Conservation (phyloP, 2,113 vertebrate species). For the Tretioscincus oriximinensis region DNA sequence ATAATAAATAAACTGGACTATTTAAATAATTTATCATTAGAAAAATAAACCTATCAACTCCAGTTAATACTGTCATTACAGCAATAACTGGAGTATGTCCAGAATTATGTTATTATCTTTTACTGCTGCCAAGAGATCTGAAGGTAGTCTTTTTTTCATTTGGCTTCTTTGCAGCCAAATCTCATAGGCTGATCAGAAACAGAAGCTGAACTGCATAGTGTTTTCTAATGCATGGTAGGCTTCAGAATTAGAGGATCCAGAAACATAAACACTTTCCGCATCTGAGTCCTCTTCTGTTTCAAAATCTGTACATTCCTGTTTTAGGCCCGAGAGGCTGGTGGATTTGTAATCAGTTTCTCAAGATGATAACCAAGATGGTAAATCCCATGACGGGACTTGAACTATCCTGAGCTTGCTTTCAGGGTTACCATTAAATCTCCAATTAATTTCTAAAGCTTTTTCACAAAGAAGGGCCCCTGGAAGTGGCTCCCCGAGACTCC, state of each 20-base stretch:
- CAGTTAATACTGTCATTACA: neutral
- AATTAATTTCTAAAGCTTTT: slow-evolving; percentile 21
- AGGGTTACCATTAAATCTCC: slow-evolving; percentile 19
- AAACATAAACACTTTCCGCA: slow-evolving; percentile 1
- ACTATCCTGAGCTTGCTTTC: slow-evolving; percentile 7
- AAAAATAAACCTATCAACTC: too few species aligned
- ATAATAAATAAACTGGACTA: neutral
- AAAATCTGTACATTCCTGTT: slow-evolving; percentile 9
- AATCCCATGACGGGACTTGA: slow-evolving; percentile 5
- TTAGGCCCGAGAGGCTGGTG: neutral
- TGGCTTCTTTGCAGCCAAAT: slow-evolving; percentile 21
- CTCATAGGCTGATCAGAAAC: slow-evolving; percentile 12
- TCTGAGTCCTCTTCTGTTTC: slow-evolving; percentile 19
- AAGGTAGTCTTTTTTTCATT: neutral
- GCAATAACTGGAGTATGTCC: neutral
- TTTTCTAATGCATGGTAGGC: slow-evolving; percentile 2
- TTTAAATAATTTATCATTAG: too few species aligned
- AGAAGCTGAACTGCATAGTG: slow-evolving; percentile 14
- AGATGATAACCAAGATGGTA: slow-evolving; percentile 11
- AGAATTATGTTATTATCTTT: neutral
- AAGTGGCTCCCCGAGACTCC: neutral
- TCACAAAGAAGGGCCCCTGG: slow-evolving; percentile 3
- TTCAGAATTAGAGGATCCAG: slow-evolving; percentile 18
- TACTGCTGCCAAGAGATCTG: neutral
- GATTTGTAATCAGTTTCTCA: neutral